Base-by-base conservation (phyloP, 1,140 invertebrate genomes). In the Nixonia krombeini region DNA sequence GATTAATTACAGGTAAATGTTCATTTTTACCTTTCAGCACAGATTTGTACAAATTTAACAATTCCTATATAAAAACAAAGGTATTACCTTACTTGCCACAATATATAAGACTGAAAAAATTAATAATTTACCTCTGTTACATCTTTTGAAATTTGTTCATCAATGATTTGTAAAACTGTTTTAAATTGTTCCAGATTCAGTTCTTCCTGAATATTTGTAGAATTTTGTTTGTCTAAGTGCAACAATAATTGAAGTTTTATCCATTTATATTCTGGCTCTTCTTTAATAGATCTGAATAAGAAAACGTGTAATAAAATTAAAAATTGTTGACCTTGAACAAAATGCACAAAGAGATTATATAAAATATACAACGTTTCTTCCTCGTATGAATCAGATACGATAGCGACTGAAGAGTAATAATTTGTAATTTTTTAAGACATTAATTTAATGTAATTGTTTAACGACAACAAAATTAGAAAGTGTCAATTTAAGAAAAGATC, bases 1-100 rank as follows among this genome's bases (percentile, higher is more conserved):
- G 1, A 2, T 8, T 8, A 17, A 40, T 18, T 15, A 9, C 16
- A 74, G 29, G 8, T 40, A 13, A 6, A 10, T 50, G 47, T 35
- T 56, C 45, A 44, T 38, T 51, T 35, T 59, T 31, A n/a, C 9
- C 37, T 15, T 44, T 25, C 17, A 42, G 18, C 28, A 74, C 56
- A 7, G 55, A 15, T 35, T 69, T 18, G 35, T 61, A 71, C 15
- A 78, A 47, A 16, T 64, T 33, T 5, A 67, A 40, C 8, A 78
- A 46, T 57, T 76, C 76, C 76, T 78, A 45, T n/a, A 40, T n/a
- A 33, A 33, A 5, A 26, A n/a, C n/a, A 21, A 21, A 21, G 21
- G 21, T 21, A 21, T 21, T n/a, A n/a, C n/a, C n/a, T n/a, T n/a
- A n/a, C n/a, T n/a, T n/a, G n/a, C n/a, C n/a, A n/a, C n/a, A n/a